These are phyloP conservation scores for human DNA, from an alignment of 2,113 vertebrate genomes.

Conservation along the genomic window GRCh38 chr7:79798001-79798500, in stretches of 20 bases:
- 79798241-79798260: background rate
- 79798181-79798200: background rate
- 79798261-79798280: background rate
- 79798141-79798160: background rate
- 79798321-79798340: background rate
- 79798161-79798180: background rate
- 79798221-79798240: background rate
- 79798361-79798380: background rate
- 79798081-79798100: background rate
- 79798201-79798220: background rate
- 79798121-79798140: background rate
- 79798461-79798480: background rate
- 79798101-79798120: background rate
- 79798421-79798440: background rate
- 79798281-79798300: background rate
- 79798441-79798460: background rate
- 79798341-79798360: background rate
- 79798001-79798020: background rate
- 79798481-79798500: background rate
- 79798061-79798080: background rate
- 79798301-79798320: background rate
- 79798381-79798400: background rate
- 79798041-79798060: background rate
- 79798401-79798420: background rate
- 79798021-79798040: background rate